Evolutionary conservation across 2,113 vertebrate genomes (phyloP).

Genomic region (Colistium nudipinnis): DNA sequence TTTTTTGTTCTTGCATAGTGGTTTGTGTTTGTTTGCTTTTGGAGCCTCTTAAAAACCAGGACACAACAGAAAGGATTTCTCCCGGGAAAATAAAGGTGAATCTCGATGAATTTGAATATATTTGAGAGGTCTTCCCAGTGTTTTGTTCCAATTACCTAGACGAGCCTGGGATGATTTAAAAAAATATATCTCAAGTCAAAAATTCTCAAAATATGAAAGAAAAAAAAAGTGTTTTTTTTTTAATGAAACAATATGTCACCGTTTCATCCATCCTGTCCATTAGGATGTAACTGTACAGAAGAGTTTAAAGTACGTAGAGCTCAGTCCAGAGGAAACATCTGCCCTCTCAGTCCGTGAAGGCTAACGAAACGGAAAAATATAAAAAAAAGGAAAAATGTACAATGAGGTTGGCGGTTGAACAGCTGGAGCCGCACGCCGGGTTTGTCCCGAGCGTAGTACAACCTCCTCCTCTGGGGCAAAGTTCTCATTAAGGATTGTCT

Average conservation of each 20-base stretch:
- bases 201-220: conserved; percentile 16
- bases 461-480: conserved; percentile 47
- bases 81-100: too few species aligned
- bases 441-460: conserved; percentile 19
- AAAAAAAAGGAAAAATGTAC: conserved; percentile 57
- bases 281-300: conserved; percentile 25
- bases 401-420: conserved; percentile 47
- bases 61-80: too few species aligned
- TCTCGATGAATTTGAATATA: too few species aligned
- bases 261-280: conserved; percentile 7
- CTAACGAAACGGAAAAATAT: conserved; percentile 37
- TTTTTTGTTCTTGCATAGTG: too few species aligned
- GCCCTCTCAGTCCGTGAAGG: conserved; percentile 21
- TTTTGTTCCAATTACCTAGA: background rate
- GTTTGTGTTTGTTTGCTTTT: too few species aligned
- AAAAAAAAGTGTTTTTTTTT: conserved; percentile 33
- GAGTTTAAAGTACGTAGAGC: background rate
- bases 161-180: background rate
- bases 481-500: conserved; percentile 66
- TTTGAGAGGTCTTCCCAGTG: too few species aligned
- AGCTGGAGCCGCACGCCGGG: conserved; percentile 47
- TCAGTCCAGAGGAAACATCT: conserved; percentile 36
- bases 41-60: too few species aligned
- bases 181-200: conserved; percentile 14
- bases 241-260: conserved; percentile 47